A percentile compares a stretch with the other conserved stretches of the same genome.
These are phyloP conservation scores for Centropus bengalensis DNA, from an alignment of 2,113 vertebrate genomes.

Conservation along the genomic window DNA sequence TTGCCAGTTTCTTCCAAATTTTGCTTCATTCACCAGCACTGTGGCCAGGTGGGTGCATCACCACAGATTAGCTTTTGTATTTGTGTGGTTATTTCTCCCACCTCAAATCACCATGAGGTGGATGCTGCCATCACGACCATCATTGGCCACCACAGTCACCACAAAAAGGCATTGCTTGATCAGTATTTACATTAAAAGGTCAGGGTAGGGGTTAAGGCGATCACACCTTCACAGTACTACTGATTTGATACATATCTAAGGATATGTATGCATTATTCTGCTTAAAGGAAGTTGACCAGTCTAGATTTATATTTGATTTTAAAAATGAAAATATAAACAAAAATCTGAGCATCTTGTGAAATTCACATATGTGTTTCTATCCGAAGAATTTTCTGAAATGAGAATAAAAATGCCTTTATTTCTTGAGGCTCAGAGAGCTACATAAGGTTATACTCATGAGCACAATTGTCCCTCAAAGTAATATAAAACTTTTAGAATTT, in stretches of 20 bases:
- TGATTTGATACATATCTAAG: neutral
- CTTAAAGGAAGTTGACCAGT: neutral
- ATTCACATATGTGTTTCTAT: neutral
- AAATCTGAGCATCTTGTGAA: neutral
- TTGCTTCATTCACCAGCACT: no score
- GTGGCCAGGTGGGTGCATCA: no score
- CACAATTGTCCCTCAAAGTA: neutral
- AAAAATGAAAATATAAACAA: neutral
- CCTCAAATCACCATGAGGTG: no score
- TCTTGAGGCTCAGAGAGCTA: neutral
- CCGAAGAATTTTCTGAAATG: neutral
- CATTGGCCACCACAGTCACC: no score
- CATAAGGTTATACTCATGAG: neutral
- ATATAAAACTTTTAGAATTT: neutral
- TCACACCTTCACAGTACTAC: neutral
- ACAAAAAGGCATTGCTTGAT: no score
- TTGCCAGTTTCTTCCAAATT: no score
- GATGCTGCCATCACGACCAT: no score
- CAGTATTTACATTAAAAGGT: no score
- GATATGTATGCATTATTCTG: neutral
- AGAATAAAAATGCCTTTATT: neutral
- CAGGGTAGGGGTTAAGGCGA: no score
- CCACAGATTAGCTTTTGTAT: no score
- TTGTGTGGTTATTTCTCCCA: no score
- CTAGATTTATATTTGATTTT: neutral